Percentiles rank a stretch among this genome's conserved stretches.
Evolutionary conservation across 2,113 vertebrate genomes (phyloP).

Genomic region (Cyprinodon tularosa): DNA sequence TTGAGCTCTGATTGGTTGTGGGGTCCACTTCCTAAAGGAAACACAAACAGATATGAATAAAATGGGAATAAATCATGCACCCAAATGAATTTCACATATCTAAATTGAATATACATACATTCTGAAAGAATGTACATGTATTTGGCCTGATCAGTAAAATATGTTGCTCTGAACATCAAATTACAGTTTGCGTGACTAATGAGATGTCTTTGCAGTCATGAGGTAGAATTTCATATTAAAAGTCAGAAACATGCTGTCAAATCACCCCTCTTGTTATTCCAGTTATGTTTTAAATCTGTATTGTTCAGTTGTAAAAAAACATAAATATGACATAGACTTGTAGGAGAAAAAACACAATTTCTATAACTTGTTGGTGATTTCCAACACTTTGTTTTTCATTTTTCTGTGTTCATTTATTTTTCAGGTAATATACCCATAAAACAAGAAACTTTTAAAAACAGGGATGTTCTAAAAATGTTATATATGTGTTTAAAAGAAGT

Average conservation of each 20-base stretch:
- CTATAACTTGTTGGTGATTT: not conserved
- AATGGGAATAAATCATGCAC: not conserved
- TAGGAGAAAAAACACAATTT: slow-evolving; percentile 8
- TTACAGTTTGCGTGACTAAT: not conserved
- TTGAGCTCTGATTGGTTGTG: slow-evolving; percentile 41
- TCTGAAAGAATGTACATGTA: not conserved
- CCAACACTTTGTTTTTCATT: not conserved
- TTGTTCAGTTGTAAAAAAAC: not conserved
- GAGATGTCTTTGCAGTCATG: not conserved
- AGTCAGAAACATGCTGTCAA: slow-evolving; percentile 21
- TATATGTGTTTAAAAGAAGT: slow-evolving; percentile 1
- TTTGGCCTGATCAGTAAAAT: not conserved
- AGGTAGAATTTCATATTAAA: not conserved
- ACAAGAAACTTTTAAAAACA: too few species aligned
- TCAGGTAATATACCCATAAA: too few species aligned
- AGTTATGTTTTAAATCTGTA: slow-evolving; percentile 18
- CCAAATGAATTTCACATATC: not conserved
- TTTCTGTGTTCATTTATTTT: too few species aligned
- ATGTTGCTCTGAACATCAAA: not conserved
- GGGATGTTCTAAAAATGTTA: not conserved
- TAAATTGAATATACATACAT: not conserved
- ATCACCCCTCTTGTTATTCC: slow-evolving; percentile 11
- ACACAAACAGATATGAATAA: slow-evolving; percentile 15
- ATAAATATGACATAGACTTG: slow-evolving; percentile 16
- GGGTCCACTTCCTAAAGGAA: slow-evolving; percentile 37